Evolutionary conservation across 1,140 invertebrate species (phyloP).

Genomic region (Notospermus geniculatus): DNA sequence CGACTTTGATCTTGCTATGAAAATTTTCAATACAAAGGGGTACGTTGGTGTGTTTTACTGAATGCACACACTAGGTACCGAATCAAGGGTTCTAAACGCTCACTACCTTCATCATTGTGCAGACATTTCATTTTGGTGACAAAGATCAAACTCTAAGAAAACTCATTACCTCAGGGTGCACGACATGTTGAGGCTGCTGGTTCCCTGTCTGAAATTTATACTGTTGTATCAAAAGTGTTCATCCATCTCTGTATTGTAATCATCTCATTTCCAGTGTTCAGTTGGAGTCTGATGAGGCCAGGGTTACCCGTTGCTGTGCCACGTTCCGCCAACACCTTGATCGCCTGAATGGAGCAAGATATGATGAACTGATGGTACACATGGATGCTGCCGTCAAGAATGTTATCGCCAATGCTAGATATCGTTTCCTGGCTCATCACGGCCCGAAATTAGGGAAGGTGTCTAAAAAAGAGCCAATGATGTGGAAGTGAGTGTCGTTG

Average conservation of each 20-base stretch:
- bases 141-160: too few species aligned
- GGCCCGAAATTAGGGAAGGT: conserved; percentile 79
- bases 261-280: conserved; percentile 35
- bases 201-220: too few species aligned
- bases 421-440: conserved; percentile 67
- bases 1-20: conserved; percentile 78
- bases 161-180: too few species aligned
- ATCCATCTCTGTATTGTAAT: not conserved
- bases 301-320: conserved; percentile 71
- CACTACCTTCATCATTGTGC: too few species aligned
- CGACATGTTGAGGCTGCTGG: too few species aligned
- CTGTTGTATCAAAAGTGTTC: too few species aligned
- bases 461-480: conserved; percentile 74
- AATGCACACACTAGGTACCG: too few species aligned
- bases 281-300: conserved; percentile 69
- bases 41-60: not conserved
- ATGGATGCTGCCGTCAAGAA: conserved; percentile 81
- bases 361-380: conserved; percentile 69
- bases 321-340: conserved; percentile 68
- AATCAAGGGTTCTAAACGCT: too few species aligned
- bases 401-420: conserved; percentile 74
- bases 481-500: conserved; percentile 53
- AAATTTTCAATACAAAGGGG: conserved; percentile 60
- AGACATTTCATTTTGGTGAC: too few species aligned
- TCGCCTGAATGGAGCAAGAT: conserved; percentile 70